Percentiles rank a stretch among this genome's conserved stretches.
Conservation (phyloP, 2,888 invertebrate genomes). For the Biston betularia region DNA sequence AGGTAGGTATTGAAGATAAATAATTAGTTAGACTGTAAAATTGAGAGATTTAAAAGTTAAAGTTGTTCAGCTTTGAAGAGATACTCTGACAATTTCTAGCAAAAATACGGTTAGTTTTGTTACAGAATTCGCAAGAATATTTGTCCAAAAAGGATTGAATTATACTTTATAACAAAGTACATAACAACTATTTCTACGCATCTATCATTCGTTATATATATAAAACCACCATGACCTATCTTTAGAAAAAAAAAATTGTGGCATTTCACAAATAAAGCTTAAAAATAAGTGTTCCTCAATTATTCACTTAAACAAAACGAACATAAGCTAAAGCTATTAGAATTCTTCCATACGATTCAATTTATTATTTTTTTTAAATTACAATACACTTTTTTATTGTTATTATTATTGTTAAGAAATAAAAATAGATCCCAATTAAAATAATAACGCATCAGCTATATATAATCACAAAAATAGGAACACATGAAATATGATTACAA, state of each 20-base stretch:
- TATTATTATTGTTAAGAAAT: conserved; percentile 4
- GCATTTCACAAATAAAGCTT: conserved; percentile 9
- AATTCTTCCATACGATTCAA: background rate
- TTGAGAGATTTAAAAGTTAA: no score
- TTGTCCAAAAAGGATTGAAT: no score
- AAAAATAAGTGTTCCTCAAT: conserved; percentile 10
- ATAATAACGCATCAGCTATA: conserved; percentile 1
- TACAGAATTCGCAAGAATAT: no score
- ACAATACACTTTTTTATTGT: conserved; percentile 1
- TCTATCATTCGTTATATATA: background rate
- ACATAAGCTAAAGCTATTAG: conserved; percentile 3
- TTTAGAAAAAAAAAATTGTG: background rate
- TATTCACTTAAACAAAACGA: conserved; percentile 6
- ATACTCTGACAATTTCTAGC: no score
- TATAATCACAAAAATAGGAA: conserved; percentile 15
- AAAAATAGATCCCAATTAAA: conserved; percentile 3
- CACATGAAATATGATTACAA: conserved; percentile 8
- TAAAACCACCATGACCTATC: conserved; percentile 8
- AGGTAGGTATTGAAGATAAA: no score
- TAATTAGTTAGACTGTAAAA: no score
- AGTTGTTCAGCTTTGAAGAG: no score
- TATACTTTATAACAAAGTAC: no score
- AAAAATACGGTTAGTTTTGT: no score
- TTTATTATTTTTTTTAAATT: background rate
- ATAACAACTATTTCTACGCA: background rate